Evolutionary conservation across 2,113 vertebrate species (phyloP), one percentile per base, ranked within the genome.

Genomic region (Galemys pyrenaicus): DNA sequence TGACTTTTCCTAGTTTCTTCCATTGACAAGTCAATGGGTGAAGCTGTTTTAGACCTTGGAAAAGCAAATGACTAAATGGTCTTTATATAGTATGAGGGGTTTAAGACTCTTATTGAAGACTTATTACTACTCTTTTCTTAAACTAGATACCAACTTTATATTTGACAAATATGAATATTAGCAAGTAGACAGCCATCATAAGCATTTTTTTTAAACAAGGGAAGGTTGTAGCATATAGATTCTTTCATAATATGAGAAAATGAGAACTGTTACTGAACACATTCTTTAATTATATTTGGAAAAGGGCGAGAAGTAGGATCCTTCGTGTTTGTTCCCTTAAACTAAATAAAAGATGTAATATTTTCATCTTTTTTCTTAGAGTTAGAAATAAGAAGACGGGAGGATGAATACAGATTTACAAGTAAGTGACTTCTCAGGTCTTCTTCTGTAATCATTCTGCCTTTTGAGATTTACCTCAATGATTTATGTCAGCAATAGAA

Each of bases 351-450:
- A 88, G 94, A 58, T 24, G 16, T 95, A 84, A 98, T 97, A 97
- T 98, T 97, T 96, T 98, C 99, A 98, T 99, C 98, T 98, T 99
- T 97, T 99, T 98, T 99, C 97, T 98, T 99, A 99, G 99, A 99
- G 97, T 98, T 99, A 99, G 99, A 99, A 98, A 99, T 99, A 98
- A 99, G 99, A 99, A 99, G 99, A 99, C 99, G 99, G 98, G 99
- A 99, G 98, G 99, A 99, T 99, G 99, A 99, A 98, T 99, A 99
- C 99, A 99, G 99, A 99, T 99, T 99, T 98, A 99, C 99, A 99
- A 99, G 99, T 99, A 99, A 99, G 99, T 99, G 98, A 96, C 93
- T 98, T 95, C 98, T 98, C 96, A 80, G 97, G 96, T 97, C 97
- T 96, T 97, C 94, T 91, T 98, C 95, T 97, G 96, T 88, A 97